Conservation (phyloP, 2,797 vertebrate genomes). For the Naso thynnoides region DNA sequence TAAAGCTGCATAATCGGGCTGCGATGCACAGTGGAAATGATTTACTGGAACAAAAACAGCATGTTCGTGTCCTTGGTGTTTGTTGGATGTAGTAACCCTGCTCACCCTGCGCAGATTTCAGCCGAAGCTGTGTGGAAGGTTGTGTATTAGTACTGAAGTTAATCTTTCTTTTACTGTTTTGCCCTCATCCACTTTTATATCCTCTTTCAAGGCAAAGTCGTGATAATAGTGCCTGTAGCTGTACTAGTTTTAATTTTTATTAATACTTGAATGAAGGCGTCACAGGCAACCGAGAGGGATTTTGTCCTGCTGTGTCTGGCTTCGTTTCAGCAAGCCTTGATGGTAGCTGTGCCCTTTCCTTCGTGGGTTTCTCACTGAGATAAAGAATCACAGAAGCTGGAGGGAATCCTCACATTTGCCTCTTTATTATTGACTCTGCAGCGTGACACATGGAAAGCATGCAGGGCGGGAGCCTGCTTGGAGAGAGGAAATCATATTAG, state of each 20-base stretch:
- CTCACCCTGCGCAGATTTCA: slow-evolving; percentile 33
- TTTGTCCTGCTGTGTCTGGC: slow-evolving; percentile 48
- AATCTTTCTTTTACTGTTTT: slow-evolving; percentile 24
- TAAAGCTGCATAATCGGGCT: slow-evolving; percentile 46
- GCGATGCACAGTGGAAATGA: slow-evolving; percentile 43
- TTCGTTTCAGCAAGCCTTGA: slow-evolving; percentile 45
- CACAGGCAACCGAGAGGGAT: slow-evolving; percentile 13
- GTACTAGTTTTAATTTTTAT: slow-evolving; percentile 25
- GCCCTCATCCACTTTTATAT: background rate
- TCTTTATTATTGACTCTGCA: slow-evolving; percentile 63
- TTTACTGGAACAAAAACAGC: slow-evolving; percentile 50
- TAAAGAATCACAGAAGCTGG: slow-evolving; percentile 42
- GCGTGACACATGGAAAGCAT: slow-evolving; percentile 32
- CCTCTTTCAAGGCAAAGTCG: slow-evolving; percentile 16
- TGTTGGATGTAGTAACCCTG: slow-evolving; percentile 26
- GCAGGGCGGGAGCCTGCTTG: slow-evolving; percentile 31
- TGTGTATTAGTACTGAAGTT: slow-evolving; percentile 16
- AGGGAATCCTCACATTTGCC: slow-evolving; percentile 51
- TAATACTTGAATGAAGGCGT: slow-evolving; percentile 3
- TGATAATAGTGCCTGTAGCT: background rate
- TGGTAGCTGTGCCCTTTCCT: slow-evolving; percentile 50
- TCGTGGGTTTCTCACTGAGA: slow-evolving; percentile 50
- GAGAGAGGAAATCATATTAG: slow-evolving; percentile 32
- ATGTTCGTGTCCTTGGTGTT: slow-evolving; percentile 38
- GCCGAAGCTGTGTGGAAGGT: slow-evolving; percentile 13